Conservation (phyloP, 2,797 vertebrate species). For the Melanotaenia trifasciata region DNA sequence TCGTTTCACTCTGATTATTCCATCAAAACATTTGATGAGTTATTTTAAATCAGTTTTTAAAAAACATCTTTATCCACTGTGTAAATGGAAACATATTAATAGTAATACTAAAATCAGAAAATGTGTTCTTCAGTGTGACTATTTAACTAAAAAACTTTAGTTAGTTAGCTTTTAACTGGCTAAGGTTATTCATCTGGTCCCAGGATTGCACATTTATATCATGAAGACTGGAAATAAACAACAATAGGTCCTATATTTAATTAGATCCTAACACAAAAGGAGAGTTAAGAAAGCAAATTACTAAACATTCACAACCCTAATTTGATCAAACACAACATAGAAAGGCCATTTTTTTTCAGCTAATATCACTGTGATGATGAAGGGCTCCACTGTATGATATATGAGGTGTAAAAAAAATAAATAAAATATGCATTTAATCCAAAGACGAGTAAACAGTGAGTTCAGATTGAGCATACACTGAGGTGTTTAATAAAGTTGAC, state of each 20-base stretch:
- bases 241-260: background rate
- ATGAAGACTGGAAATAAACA: background rate
- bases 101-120: background rate
- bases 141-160: too few relatives aligned
- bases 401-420: background rate
- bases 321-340: background rate
- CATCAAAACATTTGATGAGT: too few relatives aligned
- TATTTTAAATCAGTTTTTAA: too few relatives aligned
- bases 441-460: slow-evolving; percentile 71
- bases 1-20: background rate
- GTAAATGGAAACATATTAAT: too few relatives aligned
- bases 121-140: too few relatives aligned
- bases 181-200: background rate
- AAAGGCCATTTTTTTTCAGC: background rate
- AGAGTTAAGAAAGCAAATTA: background rate
- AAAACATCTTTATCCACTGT: too few relatives aligned
- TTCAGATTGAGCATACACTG: slow-evolving; percentile 82
- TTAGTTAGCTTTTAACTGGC: background rate
- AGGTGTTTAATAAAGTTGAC: slow-evolving; percentile 88
- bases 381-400: background rate
- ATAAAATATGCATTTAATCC: background rate
- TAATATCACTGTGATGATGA: background rate
- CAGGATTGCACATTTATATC: background rate
- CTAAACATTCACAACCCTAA: background rate
- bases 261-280: background rate